Evolutionary conservation across 2,113 vertebrate genomes (phyloP), one percentile per base, ranked within the genome.

Genomic region (Notothenia coriiceps): DNA sequence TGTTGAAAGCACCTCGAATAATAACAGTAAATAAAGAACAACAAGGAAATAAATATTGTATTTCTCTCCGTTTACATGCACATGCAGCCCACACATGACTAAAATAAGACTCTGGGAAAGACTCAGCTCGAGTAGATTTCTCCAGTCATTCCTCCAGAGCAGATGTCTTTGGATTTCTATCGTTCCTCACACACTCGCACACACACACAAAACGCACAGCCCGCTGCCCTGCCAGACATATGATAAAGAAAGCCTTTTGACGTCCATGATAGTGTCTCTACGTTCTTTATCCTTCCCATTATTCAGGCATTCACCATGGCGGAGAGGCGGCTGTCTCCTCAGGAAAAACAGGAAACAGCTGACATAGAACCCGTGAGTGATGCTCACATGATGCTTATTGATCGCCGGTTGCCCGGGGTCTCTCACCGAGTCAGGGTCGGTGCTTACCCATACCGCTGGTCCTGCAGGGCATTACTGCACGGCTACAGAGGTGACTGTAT

Each of bases 351-450:
- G 85, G 80, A 90, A 89, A 86, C 91, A 90, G 91, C 91, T 94
- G 91, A 94, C 91, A 88, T 18, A 18, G 84, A 83, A 82, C 82
- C 85, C 73, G 68, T 86, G 80, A 90, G 86, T 86, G 89, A 91
- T 80, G 85, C 86, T 94, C 87, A 91, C 88, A 90, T 89, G 93
- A 88, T 88, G 85, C 86, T 82, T 91, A 94, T 94, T 90, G 91
- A 93, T 92, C 76, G 64, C 80, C 59, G 74, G 54, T 84, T 75
- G 76, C 81, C 90, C 88, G 68, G 14, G 75, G 87, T 87, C 82
- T 69, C 33, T 5, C 78, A 63, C 85, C 61, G 72, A 84, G 80
- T 71, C 72, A 51, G 85, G 82, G 83, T 86, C 72, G 60, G 49
- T 55, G 71, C 88, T 87, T 74, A 84, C 70, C 84, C 79, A 55